These are phyloP conservation scores for Dermolepida albohirtum DNA, from an alignment of 2,888 invertebrate species.

Conservation along the genomic window DNA sequence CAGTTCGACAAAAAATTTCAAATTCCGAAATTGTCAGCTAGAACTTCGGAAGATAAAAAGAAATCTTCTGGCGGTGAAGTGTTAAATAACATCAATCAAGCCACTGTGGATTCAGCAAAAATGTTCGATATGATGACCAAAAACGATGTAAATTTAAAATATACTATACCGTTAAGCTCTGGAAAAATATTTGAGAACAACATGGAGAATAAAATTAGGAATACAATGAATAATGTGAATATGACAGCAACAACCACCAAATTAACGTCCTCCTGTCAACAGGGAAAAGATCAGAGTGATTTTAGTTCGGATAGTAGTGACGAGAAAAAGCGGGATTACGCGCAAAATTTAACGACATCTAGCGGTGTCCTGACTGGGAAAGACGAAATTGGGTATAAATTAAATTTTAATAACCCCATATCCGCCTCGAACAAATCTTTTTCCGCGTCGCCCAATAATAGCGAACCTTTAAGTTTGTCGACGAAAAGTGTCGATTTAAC, in stretches of 20 bases:
- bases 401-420: conserved; percentile 50
- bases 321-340: conserved; percentile 55
- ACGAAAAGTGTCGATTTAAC: conserved; percentile 65
- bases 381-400: conserved; percentile 56
- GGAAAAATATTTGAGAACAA: conserved; percentile 60
- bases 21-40: conserved; percentile 83
- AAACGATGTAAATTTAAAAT: conserved; percentile 56
- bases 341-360: conserved; percentile 55
- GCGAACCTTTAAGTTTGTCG: conserved; percentile 57
- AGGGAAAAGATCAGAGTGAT: conserved; percentile 43
- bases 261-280: conserved; percentile 33
- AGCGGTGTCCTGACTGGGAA: conserved; percentile 46
- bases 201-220: conserved; percentile 60
- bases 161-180: conserved; percentile 57
- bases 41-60: conserved; percentile 58
- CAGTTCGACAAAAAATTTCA: conserved; percentile 87
- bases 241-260: conserved; percentile 34
- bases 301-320: conserved; percentile 49
- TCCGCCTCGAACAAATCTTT: conserved; percentile 55
- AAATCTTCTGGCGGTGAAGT: conserved; percentile 60
- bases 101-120: conserved; percentile 56
- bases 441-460: conserved; percentile 43
- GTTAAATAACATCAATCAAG: conserved; percentile 56
- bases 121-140: conserved; percentile 60
- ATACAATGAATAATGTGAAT: conserved; percentile 55